Evolutionary conservation across 2,797 vertebrate species (phyloP).

Genomic region (Rhinella marina): DNA sequence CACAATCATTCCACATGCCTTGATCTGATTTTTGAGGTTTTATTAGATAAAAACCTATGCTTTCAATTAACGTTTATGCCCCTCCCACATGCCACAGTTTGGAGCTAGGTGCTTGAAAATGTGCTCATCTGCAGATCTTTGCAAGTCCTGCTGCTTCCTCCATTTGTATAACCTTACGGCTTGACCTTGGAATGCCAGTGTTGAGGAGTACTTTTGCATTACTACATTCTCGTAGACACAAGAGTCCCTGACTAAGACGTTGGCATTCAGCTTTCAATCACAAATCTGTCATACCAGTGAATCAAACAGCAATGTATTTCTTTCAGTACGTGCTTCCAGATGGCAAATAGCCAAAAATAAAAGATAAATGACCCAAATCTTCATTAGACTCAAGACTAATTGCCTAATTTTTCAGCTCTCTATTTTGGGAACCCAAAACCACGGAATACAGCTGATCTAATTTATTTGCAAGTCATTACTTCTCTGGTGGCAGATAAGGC

Average conservation of each 20-base stretch:
- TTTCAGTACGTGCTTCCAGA: neutral
- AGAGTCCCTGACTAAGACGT: neutral
- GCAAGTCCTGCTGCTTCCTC: no score
- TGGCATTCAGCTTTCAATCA: neutral
- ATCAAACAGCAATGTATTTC: conserved; percentile 11
- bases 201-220: neutral
- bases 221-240: no score
- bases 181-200: no score
- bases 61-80: no score
- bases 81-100: no score
- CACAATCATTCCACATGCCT: no score
- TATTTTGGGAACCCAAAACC: neutral
- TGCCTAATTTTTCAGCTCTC: neutral
- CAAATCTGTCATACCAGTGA: conserved; percentile 21
- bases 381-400: conserved; percentile 11
- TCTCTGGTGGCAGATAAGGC: neutral
- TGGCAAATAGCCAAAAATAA: conserved; percentile 21
- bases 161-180: no score
- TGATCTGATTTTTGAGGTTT: no score
- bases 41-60: no score
- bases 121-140: no score
- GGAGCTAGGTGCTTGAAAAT: no score
- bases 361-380: conserved; percentile 19
- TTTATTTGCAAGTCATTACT: neutral
- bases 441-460: neutral